Base-by-base conservation (phyloP, 2,888 invertebrate genomes). In the Hirtodrosophila confusa region DNA sequence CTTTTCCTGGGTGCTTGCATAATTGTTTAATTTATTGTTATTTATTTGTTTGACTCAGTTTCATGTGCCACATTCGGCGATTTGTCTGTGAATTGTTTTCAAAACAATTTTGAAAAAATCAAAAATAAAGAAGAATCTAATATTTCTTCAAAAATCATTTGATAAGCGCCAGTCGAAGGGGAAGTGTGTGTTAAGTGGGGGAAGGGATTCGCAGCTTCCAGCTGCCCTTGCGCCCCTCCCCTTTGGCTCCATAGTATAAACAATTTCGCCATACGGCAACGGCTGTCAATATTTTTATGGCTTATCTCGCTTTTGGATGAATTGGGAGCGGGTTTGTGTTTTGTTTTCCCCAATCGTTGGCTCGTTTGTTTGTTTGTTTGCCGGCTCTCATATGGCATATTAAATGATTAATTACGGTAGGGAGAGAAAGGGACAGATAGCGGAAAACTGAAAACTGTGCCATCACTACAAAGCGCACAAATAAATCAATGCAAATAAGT, bases 11-110 rank as follows among this genome's bases (percentile, higher is more conserved):
- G 17, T 17, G 17, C 73, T 41, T 45, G 64, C 80, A 86, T 83
- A 83, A 83, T 83, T 83, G 82, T 86, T 83, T 78, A 85, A 83
- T 83, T 86, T 83, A 87, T 86, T 85, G 73, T 87, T 83, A 80
- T 84, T 83, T 82, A 80, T 86, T 75, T 80, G 67, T 71, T 80
- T 75, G 80, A 64, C 69, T 74, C 61, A 43, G 76, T 76, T 75
- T 78, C 56, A 35, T 50, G 41, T 58, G 23, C 27, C 4, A 29
- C 53, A 57, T 43, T 12, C 31, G 12, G 36, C 75, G 84, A 84
- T 82, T 82, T 86, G 87, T 86, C 72, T 72, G 58, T 67, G 50
- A 70, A 80, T 83, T 61, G 54, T 48, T 85, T 84, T 79, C 79
- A 67, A 80, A 86, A 82, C 48, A 76, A 64, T 55, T 39, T 47